Conservation (phyloP, 37 sponge, comb jelly and placozoan genomes). For the Diacarnus erythraeanus region DNA sequence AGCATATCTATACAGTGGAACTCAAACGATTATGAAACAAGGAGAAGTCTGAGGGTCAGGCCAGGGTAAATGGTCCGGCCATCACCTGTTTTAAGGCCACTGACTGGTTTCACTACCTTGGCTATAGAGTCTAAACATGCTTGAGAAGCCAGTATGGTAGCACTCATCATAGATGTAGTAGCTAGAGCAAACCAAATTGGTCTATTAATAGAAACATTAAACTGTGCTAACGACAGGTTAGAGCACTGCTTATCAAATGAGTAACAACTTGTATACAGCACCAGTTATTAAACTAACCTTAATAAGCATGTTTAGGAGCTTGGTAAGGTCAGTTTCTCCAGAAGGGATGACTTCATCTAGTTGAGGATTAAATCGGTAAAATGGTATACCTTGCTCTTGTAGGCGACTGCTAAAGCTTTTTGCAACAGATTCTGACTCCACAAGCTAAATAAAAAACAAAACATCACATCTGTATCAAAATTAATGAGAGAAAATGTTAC, state of each 20-base stretch:
- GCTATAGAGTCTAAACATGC: too few relatives aligned
- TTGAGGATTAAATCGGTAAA: conserved; percentile 58
- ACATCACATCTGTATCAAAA: not conserved
- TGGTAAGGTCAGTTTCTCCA: conserved; percentile 29
- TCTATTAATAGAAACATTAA: not conserved
- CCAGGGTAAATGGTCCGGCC: too few relatives aligned
- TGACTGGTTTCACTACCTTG: too few relatives aligned
- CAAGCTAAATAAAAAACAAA: conserved; percentile 30
- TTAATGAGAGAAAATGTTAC: not conserved
- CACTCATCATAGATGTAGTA: not conserved
- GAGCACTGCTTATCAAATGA: too few relatives aligned
- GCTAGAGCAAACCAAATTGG: not conserved
- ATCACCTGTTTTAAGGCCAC: too few relatives aligned
- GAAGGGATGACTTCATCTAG: conserved; percentile 32
- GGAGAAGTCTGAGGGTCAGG: too few relatives aligned
- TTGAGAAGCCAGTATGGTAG: too few relatives aligned
- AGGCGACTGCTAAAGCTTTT: conserved; percentile 23
- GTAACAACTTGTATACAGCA: too few relatives aligned
- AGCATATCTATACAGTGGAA: too few relatives aligned
- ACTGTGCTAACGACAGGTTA: too few relatives aligned
- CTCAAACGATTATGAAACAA: too few relatives aligned
- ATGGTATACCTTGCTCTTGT: conserved; percentile 45
- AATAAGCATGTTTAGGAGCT: conserved; percentile 36
- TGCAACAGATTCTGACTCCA: conserved; percentile 45
- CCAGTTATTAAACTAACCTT: not conserved